Conservation (phyloP, 2,113 vertebrate genomes). For the Ariopsis seemanni region DNA sequence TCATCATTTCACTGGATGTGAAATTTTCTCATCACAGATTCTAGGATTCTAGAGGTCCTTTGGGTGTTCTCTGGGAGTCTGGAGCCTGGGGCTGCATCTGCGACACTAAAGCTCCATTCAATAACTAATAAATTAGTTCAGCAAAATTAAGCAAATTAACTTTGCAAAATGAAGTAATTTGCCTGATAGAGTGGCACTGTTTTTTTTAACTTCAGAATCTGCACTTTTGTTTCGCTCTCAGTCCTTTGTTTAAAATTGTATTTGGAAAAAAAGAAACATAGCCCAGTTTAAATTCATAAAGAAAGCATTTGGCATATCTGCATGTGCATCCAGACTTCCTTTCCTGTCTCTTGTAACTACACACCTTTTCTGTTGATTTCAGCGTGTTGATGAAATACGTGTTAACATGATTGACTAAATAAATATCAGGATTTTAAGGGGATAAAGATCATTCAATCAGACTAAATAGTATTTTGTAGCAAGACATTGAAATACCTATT, state of each 20-base stretch:
- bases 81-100: constrained; percentile 5
- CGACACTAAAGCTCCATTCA: constrained; percentile 24
- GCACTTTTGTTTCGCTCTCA: neutral
- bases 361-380: neutral
- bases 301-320: neutral
- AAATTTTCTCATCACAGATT: neutral
- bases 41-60: neutral
- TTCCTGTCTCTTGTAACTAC: neutral
- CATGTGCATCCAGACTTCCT: neutral
- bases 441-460: neutral
- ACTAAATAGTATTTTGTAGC: neutral
- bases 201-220: neutral
- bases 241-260: neutral
- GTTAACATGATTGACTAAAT: neutral
- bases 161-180: constrained; percentile 10
- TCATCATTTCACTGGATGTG: neutral
- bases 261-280: neutral
- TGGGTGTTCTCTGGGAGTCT: neutral
- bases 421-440: neutral
- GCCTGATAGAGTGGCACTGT: neutral
- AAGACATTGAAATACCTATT: neutral
- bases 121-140: constrained; percentile 6
- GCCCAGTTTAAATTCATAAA: neutral
- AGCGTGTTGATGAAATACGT: neutral
- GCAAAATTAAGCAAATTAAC: constrained; percentile 15